Evolutionary conservation across 1,140 invertebrate genomes (phyloP), one percentile per base, ranked within the genome.

Genomic region (Helicoverpa zea): DNA sequence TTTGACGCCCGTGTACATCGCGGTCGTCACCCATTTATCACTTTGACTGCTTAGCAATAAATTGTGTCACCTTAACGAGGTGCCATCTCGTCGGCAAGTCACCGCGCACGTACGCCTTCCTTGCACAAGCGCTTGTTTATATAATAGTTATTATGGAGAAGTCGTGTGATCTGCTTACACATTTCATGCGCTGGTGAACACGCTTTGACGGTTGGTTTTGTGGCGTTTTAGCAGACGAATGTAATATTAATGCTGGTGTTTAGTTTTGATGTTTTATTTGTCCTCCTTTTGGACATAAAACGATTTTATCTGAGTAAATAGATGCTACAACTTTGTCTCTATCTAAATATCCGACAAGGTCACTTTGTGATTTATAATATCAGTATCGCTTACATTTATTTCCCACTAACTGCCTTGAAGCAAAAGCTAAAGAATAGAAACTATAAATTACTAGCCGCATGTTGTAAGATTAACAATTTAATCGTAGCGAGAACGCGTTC

Each of bases 51-150:
- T 72, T 30, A 54, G 68, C 68, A 54, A 72, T 72, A 72, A 72
- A 72, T 72, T 52, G 68, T 72, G 12, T 23, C 23, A 72, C 68
- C 68, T 72, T 72, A 72, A 72, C 68, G 49, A 72, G 49, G 68
- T 72, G 68, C 52, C 68, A 72, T 52, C 68, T 54, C 49, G 18
- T 29, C 49, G 68, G 23, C 29, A 72, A 72, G 49, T 54, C 49
- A 30, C 18, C 49, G 23, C 68, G 68, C 68, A 72, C 49, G 68
- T 72, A 72, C 68, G 14, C 47, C 29, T 16, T 47, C 47, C 1
- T 12, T 72, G 68, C 68, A 72, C 18, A 14, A 11, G 9, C 13
- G 68, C 23, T 52, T 52, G 68, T 72, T 52, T 52, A 72, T 43
- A 43, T 43, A 43, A 43, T 72, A 29, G 68, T 30, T 72, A 51